Evolutionary conservation across 1,140 invertebrate genomes (phyloP).

Genomic region (Drosophila punjabiensis): DNA sequence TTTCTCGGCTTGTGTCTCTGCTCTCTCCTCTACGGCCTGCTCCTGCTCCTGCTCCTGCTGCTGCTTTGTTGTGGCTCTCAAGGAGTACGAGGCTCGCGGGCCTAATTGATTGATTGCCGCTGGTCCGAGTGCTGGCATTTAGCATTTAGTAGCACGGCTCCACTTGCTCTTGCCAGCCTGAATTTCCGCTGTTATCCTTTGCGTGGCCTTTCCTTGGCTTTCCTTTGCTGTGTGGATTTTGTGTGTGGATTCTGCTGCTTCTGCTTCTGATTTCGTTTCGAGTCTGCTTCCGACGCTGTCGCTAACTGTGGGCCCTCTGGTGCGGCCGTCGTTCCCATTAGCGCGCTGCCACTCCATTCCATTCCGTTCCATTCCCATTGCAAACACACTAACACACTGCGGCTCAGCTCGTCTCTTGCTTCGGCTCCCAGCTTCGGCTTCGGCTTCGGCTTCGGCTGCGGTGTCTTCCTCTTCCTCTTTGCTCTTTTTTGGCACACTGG

Average conservation of each 20-base stretch:
- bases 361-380: constrained; percentile 24
- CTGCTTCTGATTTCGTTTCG: constrained; percentile 20
- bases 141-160: constrained; percentile 25
- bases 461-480: constrained; percentile 25
- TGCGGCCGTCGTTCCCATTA: constrained; percentile 45
- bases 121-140: constrained; percentile 57
- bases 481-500: constrained; percentile 76
- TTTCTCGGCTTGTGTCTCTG: constrained; percentile 18
- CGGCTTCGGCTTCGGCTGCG: constrained; percentile 6
- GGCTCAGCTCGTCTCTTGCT: constrained; percentile 5
- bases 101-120: constrained; percentile 77
- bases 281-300: constrained; percentile 28
- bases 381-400: constrained; percentile 60
- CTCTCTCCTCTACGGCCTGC: constrained; percentile 7
- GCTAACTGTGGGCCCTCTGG: constrained; percentile 18
- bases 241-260: constrained; percentile 16
- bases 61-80: constrained; percentile 21
- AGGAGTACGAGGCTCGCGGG: constrained; percentile 11
- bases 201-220: neutral
- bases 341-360: constrained; percentile 35
- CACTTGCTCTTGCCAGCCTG: constrained; percentile 5
- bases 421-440: constrained; percentile 15
- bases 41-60: constrained; percentile 26
- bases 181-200: neutral
- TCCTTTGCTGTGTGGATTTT: neutral